Evolutionary conservation across 2,888 invertebrate genomes (phyloP).

Genomic region (Belgica antarctica): DNA sequence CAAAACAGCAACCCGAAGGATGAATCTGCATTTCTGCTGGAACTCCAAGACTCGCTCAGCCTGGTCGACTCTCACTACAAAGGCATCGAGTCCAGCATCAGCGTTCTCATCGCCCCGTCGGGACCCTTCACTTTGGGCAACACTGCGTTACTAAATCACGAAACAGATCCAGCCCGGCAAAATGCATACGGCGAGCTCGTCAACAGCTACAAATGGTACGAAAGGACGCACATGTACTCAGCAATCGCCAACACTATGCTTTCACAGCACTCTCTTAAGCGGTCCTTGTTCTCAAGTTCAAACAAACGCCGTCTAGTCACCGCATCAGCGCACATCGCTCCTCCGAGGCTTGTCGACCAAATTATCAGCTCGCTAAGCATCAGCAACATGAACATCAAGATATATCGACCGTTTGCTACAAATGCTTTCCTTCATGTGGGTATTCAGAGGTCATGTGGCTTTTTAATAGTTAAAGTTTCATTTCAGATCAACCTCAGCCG

Average conservation of each 20-base stretch:
- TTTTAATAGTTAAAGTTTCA: slow-evolving; percentile 36
- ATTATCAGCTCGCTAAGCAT: slow-evolving; percentile 40
- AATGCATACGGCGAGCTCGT: slow-evolving; percentile 83
- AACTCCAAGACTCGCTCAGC: slow-evolving; percentile 78
- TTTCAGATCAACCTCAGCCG: slow-evolving; percentile 70
- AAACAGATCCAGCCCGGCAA: slow-evolving; percentile 86
- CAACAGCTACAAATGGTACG: slow-evolving; percentile 90
- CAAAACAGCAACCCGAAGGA: background rate
- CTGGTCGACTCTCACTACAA: slow-evolving; percentile 76
- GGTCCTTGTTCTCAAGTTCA: slow-evolving; percentile 77
- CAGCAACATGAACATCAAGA: slow-evolving; percentile 76
- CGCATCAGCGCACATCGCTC: slow-evolving; percentile 79
- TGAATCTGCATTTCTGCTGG: slow-evolving; percentile 55
- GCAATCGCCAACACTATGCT: slow-evolving; percentile 75
- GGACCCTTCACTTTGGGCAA: slow-evolving; percentile 63
- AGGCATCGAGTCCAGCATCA: slow-evolving; percentile 77
- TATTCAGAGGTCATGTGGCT: background rate
- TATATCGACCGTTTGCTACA: slow-evolving; percentile 82
- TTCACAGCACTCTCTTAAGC: slow-evolving; percentile 80
- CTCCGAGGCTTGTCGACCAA: slow-evolving; percentile 65
- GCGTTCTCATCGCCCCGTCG: slow-evolving; percentile 65
- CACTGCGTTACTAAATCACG: slow-evolving; percentile 81
- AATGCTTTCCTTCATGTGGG: slow-evolving; percentile 83
- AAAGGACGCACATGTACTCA: slow-evolving; percentile 86
- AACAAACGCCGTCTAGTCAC: slow-evolving; percentile 70